Conservation (phyloP, 2,888 invertebrate genomes). For the Lymantria dispar region DNA sequence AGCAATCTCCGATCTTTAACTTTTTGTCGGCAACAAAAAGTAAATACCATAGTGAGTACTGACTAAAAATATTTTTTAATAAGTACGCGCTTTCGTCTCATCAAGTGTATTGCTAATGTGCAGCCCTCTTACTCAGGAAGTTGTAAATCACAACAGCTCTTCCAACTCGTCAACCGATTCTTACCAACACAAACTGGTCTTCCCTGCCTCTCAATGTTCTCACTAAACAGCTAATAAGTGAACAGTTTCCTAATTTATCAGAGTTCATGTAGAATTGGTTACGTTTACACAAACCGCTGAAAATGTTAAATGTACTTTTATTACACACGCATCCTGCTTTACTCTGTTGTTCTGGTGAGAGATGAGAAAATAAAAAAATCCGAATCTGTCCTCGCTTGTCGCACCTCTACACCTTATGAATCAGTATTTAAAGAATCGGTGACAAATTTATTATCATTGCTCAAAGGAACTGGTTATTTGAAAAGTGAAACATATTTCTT, state of each 20-base stretch:
- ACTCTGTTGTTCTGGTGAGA: conserved; percentile 38
- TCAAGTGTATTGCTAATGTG: conserved; percentile 55
- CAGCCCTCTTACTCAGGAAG: conserved; percentile 64
- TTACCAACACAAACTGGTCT: conserved; percentile 47
- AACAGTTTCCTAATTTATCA: conserved; percentile 14
- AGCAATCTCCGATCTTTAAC: conserved; percentile 12
- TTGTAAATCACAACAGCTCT: conserved; percentile 68
- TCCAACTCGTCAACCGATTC: conserved; percentile 55
- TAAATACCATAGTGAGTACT: conserved; percentile 3
- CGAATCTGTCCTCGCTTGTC: conserved; percentile 13
- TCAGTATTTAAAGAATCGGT: conserved; percentile 33
- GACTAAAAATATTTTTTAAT: conserved; percentile 30
- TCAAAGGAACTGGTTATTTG: conserved; percentile 15
- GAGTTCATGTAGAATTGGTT: conserved; percentile 42
- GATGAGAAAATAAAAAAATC: conserved; percentile 37
- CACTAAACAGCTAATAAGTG: conserved; percentile 13
- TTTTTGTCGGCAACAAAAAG: conserved; percentile 14
- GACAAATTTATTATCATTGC: conserved; percentile 25
- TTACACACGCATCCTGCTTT: conserved; percentile 62
- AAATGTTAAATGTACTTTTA: conserved; percentile 66
- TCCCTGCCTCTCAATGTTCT: conserved; percentile 13
- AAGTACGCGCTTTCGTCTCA: conserved; percentile 36
- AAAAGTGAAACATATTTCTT: conserved; percentile 2
- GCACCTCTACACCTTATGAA: conserved; percentile 47
- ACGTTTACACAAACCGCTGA: conserved; percentile 51